These are phyloP conservation scores for Acanthaster planci DNA, from an alignment of 35 echinoderm and acorn worm genomes.

Conservation along the genomic window DNA sequence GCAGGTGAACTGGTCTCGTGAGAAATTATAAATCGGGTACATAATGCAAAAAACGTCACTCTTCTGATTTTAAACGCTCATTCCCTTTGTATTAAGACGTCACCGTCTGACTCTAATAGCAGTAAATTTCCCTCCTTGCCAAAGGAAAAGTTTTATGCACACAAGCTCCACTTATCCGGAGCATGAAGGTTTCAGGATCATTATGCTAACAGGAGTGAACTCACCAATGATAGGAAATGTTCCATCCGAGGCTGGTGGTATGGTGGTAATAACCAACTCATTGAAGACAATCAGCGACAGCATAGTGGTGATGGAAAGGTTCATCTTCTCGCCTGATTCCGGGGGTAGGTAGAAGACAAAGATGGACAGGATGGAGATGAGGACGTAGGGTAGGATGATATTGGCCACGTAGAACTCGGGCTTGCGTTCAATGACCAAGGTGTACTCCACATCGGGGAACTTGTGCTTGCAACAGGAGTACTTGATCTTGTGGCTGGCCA, in stretches of 20 bases:
- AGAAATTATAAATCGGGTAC: too few species aligned
- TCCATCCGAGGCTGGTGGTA: slow-evolving; percentile 86
- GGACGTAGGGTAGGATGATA: slow-evolving; percentile 77
- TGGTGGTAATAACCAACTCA: slow-evolving; percentile 72
- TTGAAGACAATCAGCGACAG: slow-evolving; percentile 92
- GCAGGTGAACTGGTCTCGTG: too few species aligned
- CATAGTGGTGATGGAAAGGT: slow-evolving; percentile 71
- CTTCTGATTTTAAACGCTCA: too few species aligned
- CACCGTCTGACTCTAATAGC: too few species aligned
- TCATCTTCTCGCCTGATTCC: slow-evolving; percentile 94
- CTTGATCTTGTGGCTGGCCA: slow-evolving; percentile 25
- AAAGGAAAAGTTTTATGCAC: too few species aligned
- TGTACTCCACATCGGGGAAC: slow-evolving; percentile 74
- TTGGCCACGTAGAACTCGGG: slow-evolving; percentile 88
- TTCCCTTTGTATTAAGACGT: too few species aligned
- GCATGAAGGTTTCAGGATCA: too few species aligned
- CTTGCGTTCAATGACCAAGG: slow-evolving; percentile 47
- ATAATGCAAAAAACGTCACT: too few species aligned
- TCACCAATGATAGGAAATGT: slow-evolving; percentile 86
- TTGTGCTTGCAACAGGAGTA: slow-evolving; percentile 67
- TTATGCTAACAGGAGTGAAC: not conserved
- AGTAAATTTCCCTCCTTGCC: too few species aligned
- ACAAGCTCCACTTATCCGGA: too few species aligned
- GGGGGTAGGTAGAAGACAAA: slow-evolving; percentile 83
- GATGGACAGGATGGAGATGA: slow-evolving; percentile 68